A percentile compares a stretch with the other conserved stretches of the same genome.
phyloP scores from a whole-genome alignment of 2,888 invertebrate species.

The Hemithea aestivaria region DNA sequence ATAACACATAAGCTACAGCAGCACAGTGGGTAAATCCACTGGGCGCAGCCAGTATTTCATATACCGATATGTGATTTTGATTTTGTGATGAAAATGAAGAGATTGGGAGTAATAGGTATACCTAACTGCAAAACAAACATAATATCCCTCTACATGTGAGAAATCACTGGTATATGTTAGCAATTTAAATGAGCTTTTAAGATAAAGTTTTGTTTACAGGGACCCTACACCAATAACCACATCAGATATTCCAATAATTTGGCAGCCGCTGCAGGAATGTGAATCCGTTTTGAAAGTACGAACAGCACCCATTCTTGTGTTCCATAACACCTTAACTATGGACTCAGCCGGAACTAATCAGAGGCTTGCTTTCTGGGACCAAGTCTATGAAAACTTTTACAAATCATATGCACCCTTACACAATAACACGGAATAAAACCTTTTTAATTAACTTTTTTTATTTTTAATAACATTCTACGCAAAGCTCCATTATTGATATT shows the following conservation, averaged over 20 bases:
- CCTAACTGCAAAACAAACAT: no score
- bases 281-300: conserved; percentile 32
- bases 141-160: no score
- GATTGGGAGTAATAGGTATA: no score
- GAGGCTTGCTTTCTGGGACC: conserved; percentile 56
- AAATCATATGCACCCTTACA: conserved; percentile 29
- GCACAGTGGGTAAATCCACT: no score
- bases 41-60: no score
- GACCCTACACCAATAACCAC: conserved; percentile 65
- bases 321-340: conserved; percentile 36
- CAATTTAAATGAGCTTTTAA: no score
- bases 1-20: no score
- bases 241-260: conserved; percentile 49
- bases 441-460: background rate
- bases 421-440: conserved; percentile 20
- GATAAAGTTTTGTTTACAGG: conserved; percentile 45
- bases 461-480: background rate
- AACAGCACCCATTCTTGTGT: conserved; percentile 37
- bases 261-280: conserved; percentile 42
- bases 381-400: conserved; percentile 55
- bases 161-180: no score
- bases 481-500: no score
- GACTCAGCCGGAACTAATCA: conserved; percentile 30
- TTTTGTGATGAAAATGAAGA: no score
- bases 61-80: no score